Conservation (phyloP, 2,797 vertebrate genomes). For the Channallabes apus region DNA sequence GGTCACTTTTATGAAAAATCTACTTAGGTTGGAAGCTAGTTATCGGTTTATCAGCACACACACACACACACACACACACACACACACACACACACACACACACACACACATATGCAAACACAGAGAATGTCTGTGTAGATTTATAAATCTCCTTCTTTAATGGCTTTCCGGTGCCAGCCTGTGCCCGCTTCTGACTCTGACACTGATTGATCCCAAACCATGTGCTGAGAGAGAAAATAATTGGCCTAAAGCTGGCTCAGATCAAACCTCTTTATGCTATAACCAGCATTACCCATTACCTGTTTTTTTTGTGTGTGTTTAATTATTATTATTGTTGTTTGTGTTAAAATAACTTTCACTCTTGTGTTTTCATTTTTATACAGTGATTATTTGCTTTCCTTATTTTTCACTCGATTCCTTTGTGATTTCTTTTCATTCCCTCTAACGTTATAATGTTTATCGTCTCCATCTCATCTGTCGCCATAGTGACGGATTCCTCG, state of each 20-base stretch:
- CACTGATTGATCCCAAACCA: neutral
- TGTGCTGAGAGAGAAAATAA: neutral
- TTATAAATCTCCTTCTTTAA: neutral
- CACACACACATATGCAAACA: too few relatives aligned
- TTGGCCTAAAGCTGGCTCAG: neutral
- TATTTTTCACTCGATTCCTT: neutral
- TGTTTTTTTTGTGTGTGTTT: neutral
- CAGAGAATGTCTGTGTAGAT: too few relatives aligned
- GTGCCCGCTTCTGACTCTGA: neutral
- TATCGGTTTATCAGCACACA: neutral
- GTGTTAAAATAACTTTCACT: neutral
- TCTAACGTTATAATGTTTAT: neutral
- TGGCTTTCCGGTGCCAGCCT: neutral
- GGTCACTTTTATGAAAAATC: neutral
- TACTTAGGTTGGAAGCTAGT: neutral
- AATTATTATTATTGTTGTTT: too few relatives aligned
- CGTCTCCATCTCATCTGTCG: neutral
- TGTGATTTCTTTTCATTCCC: neutral
- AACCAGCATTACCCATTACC: neutral
- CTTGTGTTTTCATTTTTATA: neutral
- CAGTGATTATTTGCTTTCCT: neutral
- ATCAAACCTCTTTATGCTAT: neutral
- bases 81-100: too few relatives aligned
- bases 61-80: too few relatives aligned
- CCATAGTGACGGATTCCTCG: neutral